Percentiles rank a stretch among this genome's conserved stretches.
Conservation (phyloP, 1,140 invertebrate genomes). For the Campodea augens region DNA sequence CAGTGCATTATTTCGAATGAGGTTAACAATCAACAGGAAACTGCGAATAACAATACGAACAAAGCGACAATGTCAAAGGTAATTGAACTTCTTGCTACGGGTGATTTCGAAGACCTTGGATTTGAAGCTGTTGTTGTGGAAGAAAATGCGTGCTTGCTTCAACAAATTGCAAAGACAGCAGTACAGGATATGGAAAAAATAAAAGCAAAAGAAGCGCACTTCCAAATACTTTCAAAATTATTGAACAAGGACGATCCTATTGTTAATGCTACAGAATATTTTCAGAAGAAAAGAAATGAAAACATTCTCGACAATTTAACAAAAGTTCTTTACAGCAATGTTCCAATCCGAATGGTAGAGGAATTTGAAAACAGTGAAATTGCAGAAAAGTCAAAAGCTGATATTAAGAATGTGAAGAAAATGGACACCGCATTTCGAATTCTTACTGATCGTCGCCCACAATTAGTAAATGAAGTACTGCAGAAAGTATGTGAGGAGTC, state of each 20-base stretch:
- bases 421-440: slow-evolving; percentile 35
- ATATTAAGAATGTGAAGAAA: slow-evolving; percentile 22
- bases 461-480: slow-evolving; percentile 31
- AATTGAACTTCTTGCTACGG: no score
- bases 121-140: no score
- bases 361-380: slow-evolving; percentile 19
- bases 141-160: no score
- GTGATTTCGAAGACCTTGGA: no score
- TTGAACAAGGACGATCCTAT: slow-evolving; percentile 8
- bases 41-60: no score
- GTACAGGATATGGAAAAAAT: not conserved
- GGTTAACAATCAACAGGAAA: no score
- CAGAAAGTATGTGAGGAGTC: slow-evolving; percentile 34
- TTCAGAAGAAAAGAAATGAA: not conserved
- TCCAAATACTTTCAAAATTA: slow-evolving; percentile 7
- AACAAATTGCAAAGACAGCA: not conserved
- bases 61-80: no score
- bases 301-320: not conserved
- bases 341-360: not conserved
- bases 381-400: slow-evolving; percentile 34
- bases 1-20: no score
- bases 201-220: slow-evolving; percentile 6
- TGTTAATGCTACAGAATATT: not conserved
- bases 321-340: not conserved
- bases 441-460: slow-evolving; percentile 32